Conservation (phyloP, 2,797 vertebrate species). For the Phalloptychus januarius region DNA sequence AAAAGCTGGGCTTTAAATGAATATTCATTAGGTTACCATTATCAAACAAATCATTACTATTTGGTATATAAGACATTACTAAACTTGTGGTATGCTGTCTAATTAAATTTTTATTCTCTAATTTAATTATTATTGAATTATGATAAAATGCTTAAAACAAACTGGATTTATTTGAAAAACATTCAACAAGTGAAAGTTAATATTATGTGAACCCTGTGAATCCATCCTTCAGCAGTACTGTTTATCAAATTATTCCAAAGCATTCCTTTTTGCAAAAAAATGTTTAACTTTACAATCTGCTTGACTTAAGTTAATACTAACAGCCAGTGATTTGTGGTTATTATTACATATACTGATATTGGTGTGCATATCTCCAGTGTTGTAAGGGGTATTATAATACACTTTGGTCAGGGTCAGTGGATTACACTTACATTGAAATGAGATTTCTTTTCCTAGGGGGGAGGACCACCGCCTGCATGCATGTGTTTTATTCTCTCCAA, state of each 20-base stretch:
- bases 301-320: background rate
- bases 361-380: background rate
- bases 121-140: background rate
- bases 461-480: background rate
- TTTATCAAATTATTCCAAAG: background rate
- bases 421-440: constrained; percentile 3
- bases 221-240: background rate
- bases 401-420: background rate
- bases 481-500: background rate
- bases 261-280: background rate
- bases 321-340: background rate
- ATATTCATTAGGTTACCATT: background rate
- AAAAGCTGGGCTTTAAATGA: background rate
- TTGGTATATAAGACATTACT: no score
- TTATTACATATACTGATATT: background rate
- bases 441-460: background rate
- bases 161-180: background rate
- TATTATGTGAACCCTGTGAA: background rate
- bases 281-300: background rate
- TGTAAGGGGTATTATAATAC: background rate
- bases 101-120: background rate
- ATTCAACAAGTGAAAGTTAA: background rate
- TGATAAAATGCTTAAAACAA: background rate
- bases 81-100: background rate
- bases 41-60: background rate